Base-by-base conservation (phyloP, 1,140 invertebrate genomes). In the Zaprionus ghesquierei region DNA sequence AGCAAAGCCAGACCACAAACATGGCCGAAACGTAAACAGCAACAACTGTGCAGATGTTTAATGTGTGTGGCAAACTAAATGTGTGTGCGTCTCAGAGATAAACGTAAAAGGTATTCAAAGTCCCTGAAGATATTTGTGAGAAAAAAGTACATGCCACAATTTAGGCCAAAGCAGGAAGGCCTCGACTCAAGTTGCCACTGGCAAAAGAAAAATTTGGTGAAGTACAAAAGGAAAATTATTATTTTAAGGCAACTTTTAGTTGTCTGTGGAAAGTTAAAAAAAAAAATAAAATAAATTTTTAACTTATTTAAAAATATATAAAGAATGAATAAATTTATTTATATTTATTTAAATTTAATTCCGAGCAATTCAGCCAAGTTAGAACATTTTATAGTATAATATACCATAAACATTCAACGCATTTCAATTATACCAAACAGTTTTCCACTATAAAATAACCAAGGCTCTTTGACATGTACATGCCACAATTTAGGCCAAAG, bases 1-100 rank as follows among this genome's bases (percentile, higher is more conserved):
- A 68, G 70, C 64, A 71, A 76, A 86, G 81, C 60, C 44, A 70
- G 69, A 87, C 72, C 75, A 49, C 82, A 86, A 86, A 87, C 79
- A 82, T 76, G 77, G 44, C 65, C 50, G 44, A 72, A 76, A 87
- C 72, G 82, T 70, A 86, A 87, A 87, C 61, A 86, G 54, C 65
- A 69, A 69, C 61, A 63, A 20, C n/a, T 13, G 13, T 5, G n/a
- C 33, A 44, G 15, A 53, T 38, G n/a, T 41, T 41, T 41, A n/a
- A 31, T 15, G 5, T 35, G 1, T 33, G 12, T 46, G 8, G 6
- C 6, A 8, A 22, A 35, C 10, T 22, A 51, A 41, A 35, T 55
- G 13, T 23, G 13, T 38, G 49, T 50, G 49, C 5, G 27, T n/a
- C n/a, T 44, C 53, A 27, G 12, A 59, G 62, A 58, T 62, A 62